phyloP scores from a whole-genome alignment of 1,140 invertebrate species.

The Pseudachorutes palmiensis region DNA sequence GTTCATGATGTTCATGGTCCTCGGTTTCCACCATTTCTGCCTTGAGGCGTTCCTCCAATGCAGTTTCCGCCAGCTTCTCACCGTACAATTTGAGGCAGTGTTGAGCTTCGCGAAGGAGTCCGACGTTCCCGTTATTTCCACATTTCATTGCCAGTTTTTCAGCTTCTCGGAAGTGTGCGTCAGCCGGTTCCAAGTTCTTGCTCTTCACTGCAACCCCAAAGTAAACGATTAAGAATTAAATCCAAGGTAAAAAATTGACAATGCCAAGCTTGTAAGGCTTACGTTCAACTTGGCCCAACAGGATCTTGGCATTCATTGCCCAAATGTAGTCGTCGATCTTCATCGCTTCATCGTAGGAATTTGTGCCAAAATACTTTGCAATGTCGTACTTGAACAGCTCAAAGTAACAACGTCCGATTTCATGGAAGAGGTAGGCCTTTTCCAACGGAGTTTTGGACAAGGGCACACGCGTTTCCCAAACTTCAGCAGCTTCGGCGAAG shows the following conservation, averaged over 20 bases:
- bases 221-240: background rate
- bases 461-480: slow-evolving; percentile 31
- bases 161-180: slow-evolving; percentile 20
- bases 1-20: too few relatives aligned
- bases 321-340: slow-evolving; percentile 36
- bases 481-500: slow-evolving; percentile 34
- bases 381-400: slow-evolving; percentile 33
- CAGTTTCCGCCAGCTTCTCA: slow-evolving; percentile 25
- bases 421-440: slow-evolving; percentile 33
- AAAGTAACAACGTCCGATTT: slow-evolving; percentile 36
- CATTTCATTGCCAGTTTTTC: slow-evolving; percentile 23
- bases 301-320: slow-evolving; percentile 36
- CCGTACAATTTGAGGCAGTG: slow-evolving; percentile 36
- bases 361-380: slow-evolving; percentile 31
- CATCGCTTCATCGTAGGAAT: slow-evolving; percentile 28
- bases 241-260: slow-evolving; percentile 7
- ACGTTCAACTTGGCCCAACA: slow-evolving; percentile 35
- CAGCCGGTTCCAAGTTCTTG: slow-evolving; percentile 23
- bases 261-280: background rate
- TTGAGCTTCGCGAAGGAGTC: slow-evolving; percentile 31
- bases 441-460: slow-evolving; percentile 32
- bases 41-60: background rate
- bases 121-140: slow-evolving; percentile 26
- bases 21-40: background rate
- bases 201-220: slow-evolving; percentile 31